Evolutionary conservation across 2,797 vertebrate species (phyloP), one percentile per base, ranked within the genome.

Genomic region (Thamnophis elegans): DNA sequence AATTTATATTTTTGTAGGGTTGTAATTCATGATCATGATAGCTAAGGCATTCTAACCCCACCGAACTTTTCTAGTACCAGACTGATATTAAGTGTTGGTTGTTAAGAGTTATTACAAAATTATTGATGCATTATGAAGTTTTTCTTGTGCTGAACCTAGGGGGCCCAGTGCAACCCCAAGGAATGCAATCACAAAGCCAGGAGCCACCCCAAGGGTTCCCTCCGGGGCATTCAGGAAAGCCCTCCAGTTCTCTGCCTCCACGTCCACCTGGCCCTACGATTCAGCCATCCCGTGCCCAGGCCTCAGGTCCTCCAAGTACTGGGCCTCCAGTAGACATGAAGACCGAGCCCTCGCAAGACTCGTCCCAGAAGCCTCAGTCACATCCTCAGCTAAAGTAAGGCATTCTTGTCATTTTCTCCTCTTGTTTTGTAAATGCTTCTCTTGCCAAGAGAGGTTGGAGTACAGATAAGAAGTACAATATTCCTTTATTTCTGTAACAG

Each of bases 301-400:
- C 96, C 93, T 98, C 98, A 96, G 98, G 97, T 96, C 98, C 98
- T 94, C 97, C 98, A 96, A 95, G 98, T 93, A 97, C 98, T 92
- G 98, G 98, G 86, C 98, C 98, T 96, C 91, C 97, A 95, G 96
- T 96, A 95, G 97, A 97, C 91, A 95, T 98, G 92, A 97, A 98
- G 96, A 96, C 96, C 51, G 96, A 98, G 96, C 97, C 97, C 51
- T 96, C 97, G 93, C 96, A 95, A 91, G 97, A 96, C n/a, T 96
- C 96, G 78, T 94, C 97, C 0, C 98, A 98, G 93, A 98, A 98
- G 96, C 99, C 99, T 89, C 98, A 97, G 96, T 97, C 98, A 94
- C 99, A 99, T 94, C 99, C 99, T 90, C 98, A 99, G 92, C 98
- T 99, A 94, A 99, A 99, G 99, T 99, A 99, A 99, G 99, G 98